Percentiles rank a stretch among this genome's conserved stretches.
Evolutionary conservation across 2,888 invertebrate genomes (phyloP).

Genomic region (Lottia scabra): DNA sequence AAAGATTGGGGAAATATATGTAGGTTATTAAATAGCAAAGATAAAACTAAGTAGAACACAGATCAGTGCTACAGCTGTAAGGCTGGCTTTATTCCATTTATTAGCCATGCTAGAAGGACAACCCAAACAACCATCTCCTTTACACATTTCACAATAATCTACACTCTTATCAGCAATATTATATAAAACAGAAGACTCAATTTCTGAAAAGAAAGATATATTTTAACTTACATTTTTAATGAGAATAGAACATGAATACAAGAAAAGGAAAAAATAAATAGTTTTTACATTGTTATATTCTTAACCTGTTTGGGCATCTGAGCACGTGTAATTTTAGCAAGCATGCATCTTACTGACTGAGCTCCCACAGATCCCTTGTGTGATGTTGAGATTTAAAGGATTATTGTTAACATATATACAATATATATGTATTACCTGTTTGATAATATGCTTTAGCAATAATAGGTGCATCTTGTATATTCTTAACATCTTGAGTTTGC

Average conservation of each 20-base stretch:
- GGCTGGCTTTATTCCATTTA: neutral
- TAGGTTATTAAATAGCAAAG: neutral
- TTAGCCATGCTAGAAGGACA: neutral
- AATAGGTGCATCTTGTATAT: slow-evolving; percentile 1
- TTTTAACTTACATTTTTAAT: too few relatives aligned
- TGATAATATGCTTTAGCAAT: neutral
- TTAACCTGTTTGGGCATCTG: too few relatives aligned
- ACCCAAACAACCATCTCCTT: neutral
- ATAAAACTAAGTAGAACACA: neutral
- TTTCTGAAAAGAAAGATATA: neutral
- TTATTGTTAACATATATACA: too few relatives aligned
- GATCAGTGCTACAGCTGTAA: neutral
- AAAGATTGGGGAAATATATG: too few relatives aligned
- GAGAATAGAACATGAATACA: too few relatives aligned
- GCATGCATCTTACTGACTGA: too few relatives aligned
- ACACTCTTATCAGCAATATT: neutral
- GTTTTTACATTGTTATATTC: too few relatives aligned
- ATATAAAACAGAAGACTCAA: neutral
- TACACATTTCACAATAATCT: neutral
- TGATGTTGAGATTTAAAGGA: too few relatives aligned
- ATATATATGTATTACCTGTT: neutral
- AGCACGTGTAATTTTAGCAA: too few relatives aligned
- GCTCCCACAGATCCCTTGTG: too few relatives aligned
- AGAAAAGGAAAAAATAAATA: too few relatives aligned
- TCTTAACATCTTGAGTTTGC: neutral